These are phyloP conservation scores for Tetrao urogallus DNA, from an alignment of 2,113 vertebrate species.

Conservation along the genomic window DNA sequence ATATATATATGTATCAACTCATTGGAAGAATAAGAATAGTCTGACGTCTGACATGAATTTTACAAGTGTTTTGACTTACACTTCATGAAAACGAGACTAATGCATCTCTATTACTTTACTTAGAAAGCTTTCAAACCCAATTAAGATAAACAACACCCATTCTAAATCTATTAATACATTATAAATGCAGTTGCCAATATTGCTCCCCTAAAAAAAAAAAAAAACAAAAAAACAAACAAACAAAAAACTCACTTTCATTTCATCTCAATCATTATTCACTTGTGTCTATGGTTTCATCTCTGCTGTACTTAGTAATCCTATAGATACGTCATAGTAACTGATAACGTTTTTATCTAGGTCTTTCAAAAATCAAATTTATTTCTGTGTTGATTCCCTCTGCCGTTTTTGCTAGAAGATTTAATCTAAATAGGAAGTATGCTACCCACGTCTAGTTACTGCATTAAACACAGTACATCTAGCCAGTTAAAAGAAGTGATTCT, in stretches of 20 bases:
- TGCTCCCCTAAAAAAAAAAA: constrained; percentile 12
- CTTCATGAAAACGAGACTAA: background rate
- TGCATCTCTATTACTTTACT: background rate
- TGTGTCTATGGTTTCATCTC: background rate
- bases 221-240: constrained; percentile 31
- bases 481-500: background rate
- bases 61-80: background rate
- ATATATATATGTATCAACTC: background rate
- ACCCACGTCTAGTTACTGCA: background rate
- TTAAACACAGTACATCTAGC: background rate
- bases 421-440: background rate
- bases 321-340: background rate
- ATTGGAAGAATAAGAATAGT: background rate
- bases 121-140: background rate
- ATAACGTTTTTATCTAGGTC: background rate
- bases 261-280: background rate
- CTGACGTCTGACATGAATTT: background rate
- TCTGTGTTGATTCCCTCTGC: background rate
- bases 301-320: background rate
- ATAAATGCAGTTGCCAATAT: background rate
- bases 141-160: no score
- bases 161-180: background rate
- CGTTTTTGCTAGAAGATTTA: background rate
- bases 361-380: background rate
- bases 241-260: background rate